Evolutionary conservation across 2,888 invertebrate genomes (phyloP).

Genomic region (Paralinhomoeus sp.): DNA sequence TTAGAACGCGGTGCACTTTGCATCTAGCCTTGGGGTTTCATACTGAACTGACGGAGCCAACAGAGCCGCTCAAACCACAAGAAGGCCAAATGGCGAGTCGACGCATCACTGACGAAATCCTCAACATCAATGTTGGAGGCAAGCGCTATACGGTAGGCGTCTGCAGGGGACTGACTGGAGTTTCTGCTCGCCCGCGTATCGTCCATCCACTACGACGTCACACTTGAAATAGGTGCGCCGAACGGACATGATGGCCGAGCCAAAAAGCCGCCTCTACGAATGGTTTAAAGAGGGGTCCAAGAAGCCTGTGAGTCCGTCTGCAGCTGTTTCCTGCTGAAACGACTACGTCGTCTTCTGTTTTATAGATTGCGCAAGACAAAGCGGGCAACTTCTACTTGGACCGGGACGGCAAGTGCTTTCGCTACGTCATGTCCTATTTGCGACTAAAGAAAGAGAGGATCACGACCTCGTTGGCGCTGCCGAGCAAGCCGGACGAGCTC

Average conservation of each 20-base stretch:
- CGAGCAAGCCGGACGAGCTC: constrained; percentile 23
- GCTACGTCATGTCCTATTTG: constrained; percentile 87
- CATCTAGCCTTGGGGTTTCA: too few relatives aligned
- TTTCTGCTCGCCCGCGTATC: background rate
- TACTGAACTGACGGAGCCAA: too few relatives aligned
- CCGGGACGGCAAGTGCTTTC: constrained; percentile 87
- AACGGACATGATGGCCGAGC: constrained; percentile 20
- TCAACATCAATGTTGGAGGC: constrained; percentile 24
- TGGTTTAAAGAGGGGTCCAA: constrained; percentile 3
- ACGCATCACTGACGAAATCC: constrained; percentile 25
- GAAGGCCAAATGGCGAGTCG: too few relatives aligned
- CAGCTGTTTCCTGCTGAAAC: background rate
- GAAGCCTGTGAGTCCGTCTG: background rate
- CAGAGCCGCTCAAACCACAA: too few relatives aligned
- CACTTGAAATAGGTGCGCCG: constrained; percentile 11
- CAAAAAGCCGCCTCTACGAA: constrained; percentile 11
- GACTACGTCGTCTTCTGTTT: background rate
- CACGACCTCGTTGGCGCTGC: constrained; percentile 18
- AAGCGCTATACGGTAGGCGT: constrained; percentile 22
- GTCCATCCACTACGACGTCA: background rate
- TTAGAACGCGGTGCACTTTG: too few relatives aligned
- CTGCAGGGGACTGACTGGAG: background rate
- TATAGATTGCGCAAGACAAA: background rate
- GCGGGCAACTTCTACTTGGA: constrained; percentile 70
- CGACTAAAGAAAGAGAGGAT: constrained; percentile 47